Evolutionary conservation across 2,888 invertebrate species (phyloP).

Genomic region (Coenonympha arcania): DNA sequence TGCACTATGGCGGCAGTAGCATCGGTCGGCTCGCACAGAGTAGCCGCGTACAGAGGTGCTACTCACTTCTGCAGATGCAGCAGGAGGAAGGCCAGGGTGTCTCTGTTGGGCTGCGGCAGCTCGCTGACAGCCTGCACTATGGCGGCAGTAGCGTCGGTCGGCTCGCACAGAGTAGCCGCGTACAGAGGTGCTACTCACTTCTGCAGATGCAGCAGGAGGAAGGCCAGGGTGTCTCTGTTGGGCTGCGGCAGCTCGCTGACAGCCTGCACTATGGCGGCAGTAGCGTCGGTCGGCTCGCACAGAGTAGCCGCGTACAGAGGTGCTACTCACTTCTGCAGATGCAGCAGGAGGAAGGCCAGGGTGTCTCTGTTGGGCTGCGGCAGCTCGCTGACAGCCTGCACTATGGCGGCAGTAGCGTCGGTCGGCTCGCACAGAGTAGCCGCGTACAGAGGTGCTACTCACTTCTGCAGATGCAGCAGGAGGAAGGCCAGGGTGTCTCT

Average conservation of each 20-base stretch:
- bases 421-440: slow-evolving; percentile 71
- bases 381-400: slow-evolving; percentile 85
- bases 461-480: slow-evolving; percentile 90
- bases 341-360: slow-evolving; percentile 91
- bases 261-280: slow-evolving; percentile 80
- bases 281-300: slow-evolving; percentile 73
- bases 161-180: no score
- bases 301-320: slow-evolving; percentile 76
- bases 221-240: slow-evolving; percentile 96
- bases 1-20: no score
- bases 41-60: no score
- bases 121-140: slow-evolving; percentile 84
- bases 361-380: slow-evolving; percentile 96
- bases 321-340: slow-evolving; percentile 81
- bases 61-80: slow-evolving; percentile 87
- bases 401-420: slow-evolving; percentile 78
- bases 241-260: slow-evolving; percentile 90
- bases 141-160: slow-evolving; percentile 77
- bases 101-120: slow-evolving; percentile 93
- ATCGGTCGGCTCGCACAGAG: no score
- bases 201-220: slow-evolving; percentile 91
- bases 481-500: slow-evolving; percentile 95
- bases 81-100: slow-evolving; percentile 93
- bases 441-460: slow-evolving; percentile 66
- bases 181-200: slow-evolving; percentile 66